phyloP scores from a whole-genome alignment of 1,140 invertebrate species.

The Anastatus disparis region DNA sequence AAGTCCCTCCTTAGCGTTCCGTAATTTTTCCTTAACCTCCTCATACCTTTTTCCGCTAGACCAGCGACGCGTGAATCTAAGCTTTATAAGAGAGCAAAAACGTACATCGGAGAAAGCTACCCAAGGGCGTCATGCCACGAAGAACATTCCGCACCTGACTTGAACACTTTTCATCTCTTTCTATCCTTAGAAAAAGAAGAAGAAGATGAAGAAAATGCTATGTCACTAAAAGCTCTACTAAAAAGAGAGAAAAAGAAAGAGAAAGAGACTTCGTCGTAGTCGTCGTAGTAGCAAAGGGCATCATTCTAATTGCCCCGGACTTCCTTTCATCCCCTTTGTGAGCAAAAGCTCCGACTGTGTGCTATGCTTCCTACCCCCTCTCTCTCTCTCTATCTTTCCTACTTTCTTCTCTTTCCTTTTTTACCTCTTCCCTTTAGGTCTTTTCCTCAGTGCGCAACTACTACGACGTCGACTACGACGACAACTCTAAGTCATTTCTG shows the following conservation, averaged over 20 bases:
- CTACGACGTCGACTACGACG: constrained; percentile 14
- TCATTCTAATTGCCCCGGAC: constrained; percentile 69
- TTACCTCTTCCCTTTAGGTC: too few species aligned
- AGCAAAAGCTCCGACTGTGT: constrained; percentile 53
- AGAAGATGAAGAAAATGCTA: background rate
- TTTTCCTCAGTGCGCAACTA: constrained; percentile 27
- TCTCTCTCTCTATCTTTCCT: too few species aligned
- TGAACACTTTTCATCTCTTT: constrained; percentile 3
- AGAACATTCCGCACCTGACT: constrained; percentile 15
- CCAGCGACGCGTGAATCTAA: constrained; percentile 5
- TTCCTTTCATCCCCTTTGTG: constrained; percentile 67
- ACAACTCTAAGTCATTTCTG: constrained; percentile 67
- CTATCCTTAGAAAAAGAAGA: constrained; percentile 17
- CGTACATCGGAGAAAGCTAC: background rate
- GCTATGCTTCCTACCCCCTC: constrained; percentile 43
- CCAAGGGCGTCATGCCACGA: background rate
- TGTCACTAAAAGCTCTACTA: background rate
- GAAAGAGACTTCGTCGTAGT: constrained; percentile 35
- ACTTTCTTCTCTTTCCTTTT: too few species aligned
- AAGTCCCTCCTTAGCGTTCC: too few species aligned
- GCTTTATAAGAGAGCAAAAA: background rate
- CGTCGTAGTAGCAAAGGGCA: constrained; percentile 57
- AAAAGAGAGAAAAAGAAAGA: background rate
- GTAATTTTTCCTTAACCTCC: too few species aligned
- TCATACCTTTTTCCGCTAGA: too few species aligned